Evolutionary conservation across 2,797 vertebrate species (phyloP), one percentile per base, ranked within the genome.

Genomic region (Uromys caudimaculatus): DNA sequence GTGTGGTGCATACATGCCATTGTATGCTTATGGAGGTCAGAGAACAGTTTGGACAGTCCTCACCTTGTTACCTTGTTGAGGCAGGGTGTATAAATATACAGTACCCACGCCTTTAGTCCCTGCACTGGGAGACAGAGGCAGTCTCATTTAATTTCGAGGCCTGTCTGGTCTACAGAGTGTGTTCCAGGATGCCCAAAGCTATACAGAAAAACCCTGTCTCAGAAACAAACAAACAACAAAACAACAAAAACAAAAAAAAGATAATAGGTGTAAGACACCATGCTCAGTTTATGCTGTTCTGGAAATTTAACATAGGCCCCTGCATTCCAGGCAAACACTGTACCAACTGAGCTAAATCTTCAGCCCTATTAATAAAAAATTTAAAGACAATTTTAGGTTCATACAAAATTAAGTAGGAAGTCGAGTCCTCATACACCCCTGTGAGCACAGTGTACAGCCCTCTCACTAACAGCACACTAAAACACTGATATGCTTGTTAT

Each of bases 341-440:
- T 41, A 41, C 67, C 85, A 56, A 32, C 24, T 73, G 67, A 87
- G 27, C 62, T 50, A 29, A 38, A 56, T 90, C 62, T 69, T 79
- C 32, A 79, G 24, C 47, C 47, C 76, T 90, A 41, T 90, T 79
- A 56, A 56, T 44, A 75, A 76, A 88, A 69, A 88, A 79, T 84
- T 96, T 90, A 95, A 73, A 92, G 69, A 64, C 76, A 79, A 11
- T 79, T 92, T 94, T 88, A 96, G 62, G 41, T 95, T 96, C 41
- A 93, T 21, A 85, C n/a, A 95, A 88, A 97, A 95, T 56, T 95
- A 78, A 95, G 54, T 85, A 32, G 83, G 91, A 35, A 60, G 29
- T 90, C 71, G 10, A 81, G 23, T 84, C 38, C 60, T 44, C 24
- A 62, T 92, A 54, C 75, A 67, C 44, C 67, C 67, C 78, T 93